Base-by-base conservation (phyloP, 1,140 invertebrate genomes). In the Sycophaga agraensis region DNA sequence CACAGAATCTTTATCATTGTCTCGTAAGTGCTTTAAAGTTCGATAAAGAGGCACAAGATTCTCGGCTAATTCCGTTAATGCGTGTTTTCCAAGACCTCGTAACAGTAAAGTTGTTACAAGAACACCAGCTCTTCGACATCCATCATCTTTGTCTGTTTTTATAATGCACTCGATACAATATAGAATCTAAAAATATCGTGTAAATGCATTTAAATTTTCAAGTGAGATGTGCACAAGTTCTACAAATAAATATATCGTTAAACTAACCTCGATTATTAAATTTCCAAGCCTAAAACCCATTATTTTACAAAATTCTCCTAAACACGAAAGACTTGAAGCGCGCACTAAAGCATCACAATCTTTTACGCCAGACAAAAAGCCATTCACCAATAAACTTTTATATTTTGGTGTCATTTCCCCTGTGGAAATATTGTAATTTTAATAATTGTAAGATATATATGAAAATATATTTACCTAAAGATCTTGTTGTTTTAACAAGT, bases 251-350 rank as follows among this genome's bases (percentile, higher is more conserved):
- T 50, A 35, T 46, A 17, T 57, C 6, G 35, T 34, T 50, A 64
- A 19, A 59, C 51, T 73, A 78, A 93, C 90, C 84, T 94, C 92
- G 66, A 85, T 85, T 49, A 91, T 77, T 51, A 90, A 83, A 63
- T 84, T 78, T 49, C 88, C 88, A 1, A 95, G 73, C 70, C 87
- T 87, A 70, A 88, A 93, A 46, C 87, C 84, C 9, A 96, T 75
- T 6, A 91, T 82, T 64, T 86, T 84, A 69, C 89, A 91, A n/a
- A 94, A 78, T 81, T 95, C 91, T 1, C 89, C 93, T 12, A 96
- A 78, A 78, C 93, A 93, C 0, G 91, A 93, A 40, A 96, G 78
- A 75, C 89, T 88, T 4, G 92, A 94, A 9, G 91, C 85, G 72
- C 91, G 83, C 14, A 95, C 84, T n/a, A 91, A 72, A 21, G 85